A percentile compares a stretch with the other conserved stretches of the same genome.
Evolutionary conservation across 2,113 vertebrate genomes (phyloP).

Genomic region (Ceratotherium simum): DNA sequence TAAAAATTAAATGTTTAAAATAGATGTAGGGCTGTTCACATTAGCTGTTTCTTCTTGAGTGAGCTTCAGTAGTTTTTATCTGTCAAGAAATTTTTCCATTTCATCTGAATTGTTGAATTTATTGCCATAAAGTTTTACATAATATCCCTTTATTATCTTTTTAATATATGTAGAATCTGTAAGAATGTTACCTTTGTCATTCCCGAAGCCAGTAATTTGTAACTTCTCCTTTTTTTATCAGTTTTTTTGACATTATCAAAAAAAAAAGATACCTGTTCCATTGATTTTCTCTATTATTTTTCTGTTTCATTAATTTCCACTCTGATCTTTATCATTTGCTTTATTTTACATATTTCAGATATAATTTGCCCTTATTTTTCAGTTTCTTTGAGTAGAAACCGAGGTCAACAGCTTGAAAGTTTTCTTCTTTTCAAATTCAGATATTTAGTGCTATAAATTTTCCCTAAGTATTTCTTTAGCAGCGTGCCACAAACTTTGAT

Average conservation of each 20-base stretch:
- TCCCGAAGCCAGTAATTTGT: neutral
- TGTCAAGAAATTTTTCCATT: neutral
- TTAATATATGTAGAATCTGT: neutral
- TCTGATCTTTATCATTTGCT: neutral
- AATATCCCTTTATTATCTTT: neutral
- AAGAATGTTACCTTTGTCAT: neutral
- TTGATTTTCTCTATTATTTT: neutral
- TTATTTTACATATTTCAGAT: neutral
- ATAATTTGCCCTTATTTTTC: neutral
- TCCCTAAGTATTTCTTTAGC: neutral
- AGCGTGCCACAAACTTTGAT: neutral
- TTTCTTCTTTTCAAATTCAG: neutral
- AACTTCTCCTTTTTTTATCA: neutral
- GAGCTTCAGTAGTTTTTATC: neutral
- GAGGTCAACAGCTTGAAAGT: neutral
- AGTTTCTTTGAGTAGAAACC: neutral
- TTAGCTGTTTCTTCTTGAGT: neutral
- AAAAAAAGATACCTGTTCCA: neutral
- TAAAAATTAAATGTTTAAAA: neutral
- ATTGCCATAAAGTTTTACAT: neutral
- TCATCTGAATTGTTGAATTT: neutral
- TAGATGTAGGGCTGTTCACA: neutral
- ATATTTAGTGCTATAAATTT: neutral
- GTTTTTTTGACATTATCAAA: neutral
- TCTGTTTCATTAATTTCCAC: neutral